Evolutionary conservation across 2,888 invertebrate genomes (phyloP).

Genomic region (Arge pagana): DNA sequence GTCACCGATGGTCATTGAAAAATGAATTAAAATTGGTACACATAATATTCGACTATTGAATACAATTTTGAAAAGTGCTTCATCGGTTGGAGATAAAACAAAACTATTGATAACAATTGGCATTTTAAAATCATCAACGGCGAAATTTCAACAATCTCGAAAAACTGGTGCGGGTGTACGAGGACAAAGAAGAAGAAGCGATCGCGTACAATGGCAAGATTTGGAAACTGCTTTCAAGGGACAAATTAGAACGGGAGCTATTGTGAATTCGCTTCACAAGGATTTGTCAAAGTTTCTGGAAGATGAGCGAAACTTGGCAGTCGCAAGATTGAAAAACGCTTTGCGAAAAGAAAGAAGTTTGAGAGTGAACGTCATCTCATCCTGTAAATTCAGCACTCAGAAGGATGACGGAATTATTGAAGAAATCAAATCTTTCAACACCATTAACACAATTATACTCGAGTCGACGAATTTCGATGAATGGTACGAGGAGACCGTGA

Average conservation of each 20-base stretch:
- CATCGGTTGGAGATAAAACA: not conserved
- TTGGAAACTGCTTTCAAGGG: conserved; percentile 9
- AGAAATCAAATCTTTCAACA: conserved; percentile 34
- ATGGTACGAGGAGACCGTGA: conserved; percentile 28
- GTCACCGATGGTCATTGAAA: too few species aligned
- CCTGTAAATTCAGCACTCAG: conserved; percentile 7
- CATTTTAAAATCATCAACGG: not conserved
- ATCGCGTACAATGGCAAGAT: conserved; percentile 4
- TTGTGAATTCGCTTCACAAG: conserved; percentile 10
- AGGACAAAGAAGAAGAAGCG: conserved; percentile 2
- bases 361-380: conserved; percentile 14
- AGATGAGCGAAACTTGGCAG: conserved; percentile 9
- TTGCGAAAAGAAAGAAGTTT: not conserved
- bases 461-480: conserved; percentile 28
- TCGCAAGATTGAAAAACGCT: not conserved
- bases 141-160: not conserved
- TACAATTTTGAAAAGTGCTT: not conserved
- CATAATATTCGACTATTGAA: not conserved
- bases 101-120: not conserved
- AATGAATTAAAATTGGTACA: not conserved
- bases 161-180: not conserved
- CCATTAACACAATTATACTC: conserved; percentile 30
- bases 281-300: conserved; percentile 4
- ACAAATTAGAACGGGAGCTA: conserved; percentile 13
- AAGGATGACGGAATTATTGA: conserved; percentile 9